Evolutionary conservation across 2,797 vertebrate species (phyloP), one percentile per base, ranked within the genome.

Genomic region (Onychomys torridus): DNA sequence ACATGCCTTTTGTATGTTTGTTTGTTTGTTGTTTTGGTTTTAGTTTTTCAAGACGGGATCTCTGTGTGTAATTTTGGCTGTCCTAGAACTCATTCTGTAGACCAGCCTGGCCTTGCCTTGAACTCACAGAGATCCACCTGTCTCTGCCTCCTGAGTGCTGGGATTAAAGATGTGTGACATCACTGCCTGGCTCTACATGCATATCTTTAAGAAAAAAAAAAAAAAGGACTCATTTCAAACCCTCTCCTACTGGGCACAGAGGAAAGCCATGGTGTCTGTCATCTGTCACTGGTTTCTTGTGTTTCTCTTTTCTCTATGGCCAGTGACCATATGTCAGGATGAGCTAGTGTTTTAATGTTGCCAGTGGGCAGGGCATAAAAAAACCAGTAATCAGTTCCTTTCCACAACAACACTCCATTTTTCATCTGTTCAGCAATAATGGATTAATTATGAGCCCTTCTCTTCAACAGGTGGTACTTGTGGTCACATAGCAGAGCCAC

Each of bases 401-500:
- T 59, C 29, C 32, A 73, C 65, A 25, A 95, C 95, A 97, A 95
- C 90, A 19, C 86, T 40, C 73, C 43, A 11, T 57, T 88, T 97
- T 96, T 95, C 63, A 87, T 46, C 65, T 92, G 43, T n/a, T 83
- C 21, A 21, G 16, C 27, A 89, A 63, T 91, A 93, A 90, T 98
- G 91, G 83, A 97, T 97, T 97, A 97, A 95, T 94, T 67, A 96
- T 95, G 89, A 97, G 79, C 65, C 78, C 6, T 10, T 77, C 85
- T 96, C 82, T 46, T 75, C 65, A 84, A 57, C 97, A 98, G 96
- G 92, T 96, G 97, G 95, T 93, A 96, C 57, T 90, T 96, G 57
- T 81, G 69, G 88, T 59, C 92, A 89, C 75, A 84, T 89, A 77
- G 93, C 95, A 94, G 75, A 91, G 95, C 52, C 34, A 37, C 92